Percentiles rank a stretch among this genome's conserved stretches.
phyloP scores from a whole-genome alignment of 2,797 vertebrate genomes.

The Oreochromis mossambicus region DNA sequence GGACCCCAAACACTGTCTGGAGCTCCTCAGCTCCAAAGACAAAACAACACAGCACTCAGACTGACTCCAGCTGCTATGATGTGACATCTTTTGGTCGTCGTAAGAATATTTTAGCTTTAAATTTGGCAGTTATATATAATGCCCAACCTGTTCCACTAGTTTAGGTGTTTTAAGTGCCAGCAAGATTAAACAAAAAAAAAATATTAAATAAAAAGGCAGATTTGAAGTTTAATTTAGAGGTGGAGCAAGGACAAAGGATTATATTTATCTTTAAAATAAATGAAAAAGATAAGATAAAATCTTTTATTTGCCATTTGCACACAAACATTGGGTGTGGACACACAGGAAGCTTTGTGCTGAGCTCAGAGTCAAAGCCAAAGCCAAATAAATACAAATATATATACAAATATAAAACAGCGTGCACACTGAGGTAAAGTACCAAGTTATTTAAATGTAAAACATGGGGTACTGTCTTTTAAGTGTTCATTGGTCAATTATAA shows the following conservation, averaged over 20 bases:
- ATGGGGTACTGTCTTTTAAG: neutral
- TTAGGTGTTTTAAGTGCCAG: neutral
- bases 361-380: neutral
- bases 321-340: neutral
- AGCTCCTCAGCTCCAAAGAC: neutral
- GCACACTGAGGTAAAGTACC: neutral
- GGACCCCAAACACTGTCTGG: neutral
- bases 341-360: neutral
- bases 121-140: neutral
- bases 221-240: neutral
- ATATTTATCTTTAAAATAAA: neutral
- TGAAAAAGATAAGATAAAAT: neutral
- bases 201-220: neutral
- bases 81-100: neutral
- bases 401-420: neutral
- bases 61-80: neutral
- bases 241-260: neutral
- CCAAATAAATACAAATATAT: neutral
- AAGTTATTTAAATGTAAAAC: neutral
- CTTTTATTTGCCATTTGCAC: neutral
- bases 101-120: neutral
- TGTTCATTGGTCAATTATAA: neutral
- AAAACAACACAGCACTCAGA: neutral
- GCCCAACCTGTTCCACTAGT: neutral
- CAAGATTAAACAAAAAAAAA: neutral